Base-by-base conservation (phyloP, 2,888 invertebrate genomes). In the Galeopsomyia nigrocyanea region DNA sequence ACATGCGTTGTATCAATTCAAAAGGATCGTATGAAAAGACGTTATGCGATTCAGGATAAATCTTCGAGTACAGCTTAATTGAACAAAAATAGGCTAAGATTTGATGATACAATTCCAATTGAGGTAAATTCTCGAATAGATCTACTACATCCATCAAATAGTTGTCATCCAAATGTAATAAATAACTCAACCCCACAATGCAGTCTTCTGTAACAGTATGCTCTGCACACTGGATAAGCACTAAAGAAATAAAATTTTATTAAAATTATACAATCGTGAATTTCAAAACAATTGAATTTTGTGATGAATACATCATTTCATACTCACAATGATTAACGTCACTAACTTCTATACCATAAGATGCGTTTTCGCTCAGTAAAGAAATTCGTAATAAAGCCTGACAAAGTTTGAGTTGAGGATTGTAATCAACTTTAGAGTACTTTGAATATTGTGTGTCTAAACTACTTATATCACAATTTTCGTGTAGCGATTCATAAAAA, bases 131-230 rank as follows among this genome's bases (percentile, higher is more conserved):
- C 16, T 75, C 68, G 69, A 86, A 83, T 47, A 82, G 67, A 68
- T 80, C 77, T 57, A 80, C 77, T 55, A 79, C 77, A 39, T 78
- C 78, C 13, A 71, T 60, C 46, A 79, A 75, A 81, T 87, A 75
- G 47, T 76, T 64, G 47, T 78, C 80, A 31, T 86, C 80, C 46
- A 89, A 77, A 63, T 88, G 87, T 71, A 90, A 78, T 21, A 90
- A 84, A 80, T 89, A 89, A 1, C 88, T 86, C 72, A 90, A 80
- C 16, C 89, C 89, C 53, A 90, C 82, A 1, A 86, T 81, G 78
- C 88, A 87, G 77, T 91, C 90, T 79, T 88, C 87, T 19, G 86
- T 81, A 60, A 90, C 80, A 13, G 87, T 84, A 70, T 87, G 82
- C 70, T 86, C 83, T 13, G 88, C 88, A 68, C 89, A 84, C 78